Base-by-base conservation (phyloP, 2,113 vertebrate species). In the Pangasianodon hypophthalmus region DNA sequence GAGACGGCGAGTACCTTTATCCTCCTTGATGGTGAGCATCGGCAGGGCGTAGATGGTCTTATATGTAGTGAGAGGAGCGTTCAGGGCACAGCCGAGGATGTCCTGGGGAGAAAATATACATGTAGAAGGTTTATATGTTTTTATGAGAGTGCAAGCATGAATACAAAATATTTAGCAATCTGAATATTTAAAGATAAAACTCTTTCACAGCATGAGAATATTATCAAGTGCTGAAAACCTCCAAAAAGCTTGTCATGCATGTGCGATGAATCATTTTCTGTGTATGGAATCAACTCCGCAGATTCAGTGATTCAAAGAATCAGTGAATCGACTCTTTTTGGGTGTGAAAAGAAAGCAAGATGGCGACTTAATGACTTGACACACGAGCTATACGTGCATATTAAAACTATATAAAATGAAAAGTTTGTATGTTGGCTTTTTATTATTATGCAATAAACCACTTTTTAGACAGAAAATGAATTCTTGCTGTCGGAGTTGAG, bases 21-120 rank as follows among this genome's bases (percentile, higher is more conserved):
- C 98, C 90, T 99, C 98, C 93, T 98, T 99, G 94, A 99, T 99
- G 58, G 98, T 98, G 87, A 99, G 96, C 98, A 99, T 99, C 41
- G 98, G 98, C 84, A 99, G 96, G 84, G 97, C 96, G 0, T 98
- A 98, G 10, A 99, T 96, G 77, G 97, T 95, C 89, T 97, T 97
- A 91, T 99, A 99, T 84, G 94, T 90, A 0, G 96, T 97, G 81
- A 99, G 94, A 29, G 98, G 98, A 8, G 98, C 98, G 5, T 94
- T 96, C 86, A 99, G 94, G 0, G 97, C 96, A 91, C 96, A 96
- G 0, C 98, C 98, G 0, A 99, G 96, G 32, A 99, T 96, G 88
- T 99, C 98, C 98, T 99, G 58, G 1, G 81, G 37, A 88, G 16
- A 67, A 89, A 50, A 48, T 44, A 14, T 0, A 44, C 1, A 37